Evolutionary conservation across 2,888 invertebrate genomes (phyloP).

Genomic region (Apamea sordens): DNA sequence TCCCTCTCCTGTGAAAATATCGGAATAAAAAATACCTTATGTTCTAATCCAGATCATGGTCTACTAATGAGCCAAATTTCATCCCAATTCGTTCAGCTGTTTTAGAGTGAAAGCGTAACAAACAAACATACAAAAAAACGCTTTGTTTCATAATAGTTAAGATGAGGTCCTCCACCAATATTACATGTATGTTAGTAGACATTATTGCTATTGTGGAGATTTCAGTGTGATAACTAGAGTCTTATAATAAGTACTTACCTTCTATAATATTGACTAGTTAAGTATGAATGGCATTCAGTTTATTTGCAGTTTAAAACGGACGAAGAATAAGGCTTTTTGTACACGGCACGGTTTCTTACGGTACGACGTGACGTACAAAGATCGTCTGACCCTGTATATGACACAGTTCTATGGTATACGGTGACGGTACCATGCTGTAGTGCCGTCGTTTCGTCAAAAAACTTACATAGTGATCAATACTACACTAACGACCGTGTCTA

Average conservation of each 20-base stretch:
- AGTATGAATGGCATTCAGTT: neutral
- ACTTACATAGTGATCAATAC: no score
- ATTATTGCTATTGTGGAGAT: neutral
- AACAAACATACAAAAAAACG: neutral
- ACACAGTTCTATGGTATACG: no score
- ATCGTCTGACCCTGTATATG: neutral
- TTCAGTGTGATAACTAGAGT: neutral
- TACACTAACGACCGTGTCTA: neutral
- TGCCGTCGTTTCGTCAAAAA: no score
- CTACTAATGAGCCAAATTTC: neutral
- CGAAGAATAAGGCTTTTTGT: neutral
- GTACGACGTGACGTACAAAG: neutral
- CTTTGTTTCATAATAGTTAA: neutral
- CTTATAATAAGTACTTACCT: no score
- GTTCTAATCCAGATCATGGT: neutral
- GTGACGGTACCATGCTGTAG: no score
- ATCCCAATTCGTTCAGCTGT: neutral
- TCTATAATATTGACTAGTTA: neutral
- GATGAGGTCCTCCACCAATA: neutral
- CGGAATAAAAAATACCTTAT: neutral
- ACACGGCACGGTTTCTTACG: neutral
- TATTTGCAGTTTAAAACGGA: neutral
- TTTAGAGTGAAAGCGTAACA: neutral
- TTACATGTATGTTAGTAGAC: neutral
- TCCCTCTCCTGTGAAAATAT: neutral